phyloP scores from a whole-genome alignment of 2,888 invertebrate species.

The Oscheius sp. region DNA sequence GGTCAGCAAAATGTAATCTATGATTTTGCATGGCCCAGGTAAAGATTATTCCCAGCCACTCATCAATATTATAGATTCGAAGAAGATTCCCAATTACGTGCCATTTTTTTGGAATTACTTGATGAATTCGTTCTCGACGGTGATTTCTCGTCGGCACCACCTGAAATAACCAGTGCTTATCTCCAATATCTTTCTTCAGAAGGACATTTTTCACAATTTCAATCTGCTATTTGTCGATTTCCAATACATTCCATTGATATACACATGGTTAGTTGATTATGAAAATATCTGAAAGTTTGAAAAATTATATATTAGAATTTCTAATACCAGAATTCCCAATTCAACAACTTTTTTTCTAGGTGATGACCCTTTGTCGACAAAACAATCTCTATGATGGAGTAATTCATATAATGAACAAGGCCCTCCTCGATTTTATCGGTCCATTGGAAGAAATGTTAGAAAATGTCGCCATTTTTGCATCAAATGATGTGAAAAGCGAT shows the following conservation, averaged over 20 bases:
- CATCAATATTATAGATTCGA: conserved; percentile 66
- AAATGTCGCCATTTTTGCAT: conserved; percentile 46
- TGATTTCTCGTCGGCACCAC: conserved; percentile 72
- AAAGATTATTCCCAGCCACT: conserved; percentile 56
- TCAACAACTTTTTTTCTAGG: conserved; percentile 63
- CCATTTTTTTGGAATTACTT: conserved; percentile 79
- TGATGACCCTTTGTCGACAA: conserved; percentile 76
- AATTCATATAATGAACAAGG: conserved; percentile 82
- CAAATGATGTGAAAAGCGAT: conserved; percentile 68
- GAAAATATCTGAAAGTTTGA: not conserved
- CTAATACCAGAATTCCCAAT: too few relatives aligned
- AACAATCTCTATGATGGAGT: conserved; percentile 79
- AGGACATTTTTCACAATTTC: conserved; percentile 77
- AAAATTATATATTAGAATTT: too few relatives aligned
- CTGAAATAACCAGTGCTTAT: conserved; percentile 79
- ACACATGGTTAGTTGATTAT: conserved; percentile 76
- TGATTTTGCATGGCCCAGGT: conserved; percentile 78
- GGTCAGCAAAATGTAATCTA: conserved; percentile 71
- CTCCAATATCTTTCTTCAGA: conserved; percentile 73
- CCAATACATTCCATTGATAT: conserved; percentile 82
- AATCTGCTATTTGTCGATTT: conserved; percentile 80
- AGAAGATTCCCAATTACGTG: conserved; percentile 76
- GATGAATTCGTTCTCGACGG: conserved; percentile 74
- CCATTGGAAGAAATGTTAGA: conserved; percentile 76
- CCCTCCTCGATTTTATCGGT: conserved; percentile 80